phyloP scores from a whole-genome alignment of 1,140 invertebrate species.

The Cyclargus thomasi region DNA sequence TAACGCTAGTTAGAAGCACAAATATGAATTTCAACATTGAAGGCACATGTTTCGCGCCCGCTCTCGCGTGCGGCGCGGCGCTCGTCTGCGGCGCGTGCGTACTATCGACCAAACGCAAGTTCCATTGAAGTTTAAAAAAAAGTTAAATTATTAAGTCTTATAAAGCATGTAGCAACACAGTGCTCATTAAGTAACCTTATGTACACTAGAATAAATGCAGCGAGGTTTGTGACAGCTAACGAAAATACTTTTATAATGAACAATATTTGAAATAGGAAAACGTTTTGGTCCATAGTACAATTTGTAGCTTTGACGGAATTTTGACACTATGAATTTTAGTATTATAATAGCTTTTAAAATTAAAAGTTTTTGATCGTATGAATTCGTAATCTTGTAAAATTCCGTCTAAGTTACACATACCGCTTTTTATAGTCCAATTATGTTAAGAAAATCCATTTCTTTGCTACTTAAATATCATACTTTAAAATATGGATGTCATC shows the following conservation, averaged over 20 bases:
- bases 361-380: background rate
- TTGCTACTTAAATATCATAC: background rate
- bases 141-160: background rate
- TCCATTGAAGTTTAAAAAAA: too few relatives aligned
- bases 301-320: background rate
- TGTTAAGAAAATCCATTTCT: background rate
- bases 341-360: background rate
- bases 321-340: background rate
- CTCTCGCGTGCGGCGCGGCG: conserved; percentile 58
- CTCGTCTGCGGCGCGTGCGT: conserved; percentile 33
- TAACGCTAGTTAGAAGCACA: conserved; percentile 70
- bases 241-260: background rate
- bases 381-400: background rate
- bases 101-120: background rate
- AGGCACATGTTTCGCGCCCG: conserved; percentile 73
- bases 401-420: conserved; percentile 8
- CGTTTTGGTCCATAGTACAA: background rate
- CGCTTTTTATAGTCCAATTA: background rate
- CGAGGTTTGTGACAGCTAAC: too few relatives aligned
- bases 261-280: background rate
- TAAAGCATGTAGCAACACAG: too few relatives aligned
- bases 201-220: too few relatives aligned
- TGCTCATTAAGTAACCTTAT: too few relatives aligned
- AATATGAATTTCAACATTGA: conserved; percentile 74
- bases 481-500: too few relatives aligned